A percentile compares a stretch with the other conserved stretches of the same genome.
Evolutionary conservation across 2,888 invertebrate species (phyloP).

Genomic region (Alviniconcha strummeri): DNA sequence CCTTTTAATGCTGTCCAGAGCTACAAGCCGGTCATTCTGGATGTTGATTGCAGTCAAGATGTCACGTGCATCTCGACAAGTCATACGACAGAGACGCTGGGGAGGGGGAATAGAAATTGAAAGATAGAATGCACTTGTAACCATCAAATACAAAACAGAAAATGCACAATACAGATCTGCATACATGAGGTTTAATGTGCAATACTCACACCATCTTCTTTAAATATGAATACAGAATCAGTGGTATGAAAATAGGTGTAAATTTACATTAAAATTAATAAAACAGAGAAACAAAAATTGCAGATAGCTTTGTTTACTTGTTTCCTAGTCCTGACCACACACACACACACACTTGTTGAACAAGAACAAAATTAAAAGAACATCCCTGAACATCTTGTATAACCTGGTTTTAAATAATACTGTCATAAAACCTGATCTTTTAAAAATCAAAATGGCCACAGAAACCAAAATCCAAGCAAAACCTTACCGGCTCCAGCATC

Average conservation of each 20-base stretch:
- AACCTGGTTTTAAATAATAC: too few species aligned
- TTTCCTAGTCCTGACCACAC: background rate
- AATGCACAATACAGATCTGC: background rate
- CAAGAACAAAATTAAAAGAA: background rate
- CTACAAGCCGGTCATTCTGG: constrained; percentile 70
- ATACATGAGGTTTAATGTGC: background rate
- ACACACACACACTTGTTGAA: background rate
- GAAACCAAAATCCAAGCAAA: background rate
- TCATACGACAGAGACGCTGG: constrained; percentile 71
- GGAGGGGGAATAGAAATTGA: too few species aligned
- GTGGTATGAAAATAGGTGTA: background rate
- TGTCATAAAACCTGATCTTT: too few species aligned
- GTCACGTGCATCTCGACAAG: constrained; percentile 69
- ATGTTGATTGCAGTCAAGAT: constrained; percentile 69
- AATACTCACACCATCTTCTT: background rate
- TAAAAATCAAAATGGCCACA: background rate
- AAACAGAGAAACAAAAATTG: background rate
- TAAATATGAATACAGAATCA: background rate
- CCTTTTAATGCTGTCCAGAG: constrained; percentile 71
- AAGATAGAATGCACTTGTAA: too few species aligned
- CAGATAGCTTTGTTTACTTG: background rate
- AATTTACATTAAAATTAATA: background rate
- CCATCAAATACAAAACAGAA: constrained; percentile 32
- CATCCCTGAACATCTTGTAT: background rate
- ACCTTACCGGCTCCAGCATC: constrained; percentile 70